Percentiles rank a stretch among this genome's conserved stretches.
phyloP scores from a whole-genome alignment of 1,140 invertebrate genomes.

The Oryzaephilus surinamensis region DNA sequence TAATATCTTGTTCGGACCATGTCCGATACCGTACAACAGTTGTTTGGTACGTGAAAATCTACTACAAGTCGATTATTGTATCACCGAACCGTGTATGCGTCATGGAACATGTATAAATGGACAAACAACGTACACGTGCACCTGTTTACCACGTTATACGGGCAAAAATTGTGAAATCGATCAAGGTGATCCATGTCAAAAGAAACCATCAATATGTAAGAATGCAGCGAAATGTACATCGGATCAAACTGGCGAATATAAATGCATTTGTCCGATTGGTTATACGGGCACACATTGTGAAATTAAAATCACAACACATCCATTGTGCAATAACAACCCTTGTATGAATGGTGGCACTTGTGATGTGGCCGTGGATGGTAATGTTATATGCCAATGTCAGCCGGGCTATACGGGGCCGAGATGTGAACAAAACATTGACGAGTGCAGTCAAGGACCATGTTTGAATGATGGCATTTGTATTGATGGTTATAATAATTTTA shows the following conservation, averaged over 20 bases:
- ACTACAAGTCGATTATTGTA: constrained; percentile 54
- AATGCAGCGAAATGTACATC: constrained; percentile 38
- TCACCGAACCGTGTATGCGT: constrained; percentile 67
- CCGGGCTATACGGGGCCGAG: constrained; percentile 51
- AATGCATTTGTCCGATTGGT: constrained; percentile 61
- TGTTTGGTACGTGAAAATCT: constrained; percentile 43
- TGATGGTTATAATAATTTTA: constrained; percentile 67
- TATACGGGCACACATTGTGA: constrained; percentile 66
- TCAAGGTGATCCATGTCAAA: constrained; percentile 56
- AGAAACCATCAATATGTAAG: constrained; percentile 42
- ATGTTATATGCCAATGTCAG: constrained; percentile 48
- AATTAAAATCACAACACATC: constrained; percentile 54
- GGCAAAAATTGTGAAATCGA: constrained; percentile 79
- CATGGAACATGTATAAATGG: constrained; percentile 66
- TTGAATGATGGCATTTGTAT: constrained; percentile 72
- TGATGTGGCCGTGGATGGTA: constrained; percentile 43
- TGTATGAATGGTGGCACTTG: constrained; percentile 65
- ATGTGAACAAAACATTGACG: constrained; percentile 60
- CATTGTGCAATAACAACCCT: constrained; percentile 58
- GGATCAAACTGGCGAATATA: constrained; percentile 27
- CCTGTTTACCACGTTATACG: constrained; percentile 64
- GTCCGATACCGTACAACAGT: constrained; percentile 55
- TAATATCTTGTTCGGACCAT: constrained; percentile 61
- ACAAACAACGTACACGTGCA: constrained; percentile 64
- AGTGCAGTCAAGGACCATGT: constrained; percentile 65